phyloP scores from a whole-genome alignment of 2,888 invertebrate genomes.

The Brachypterus glaber region DNA sequence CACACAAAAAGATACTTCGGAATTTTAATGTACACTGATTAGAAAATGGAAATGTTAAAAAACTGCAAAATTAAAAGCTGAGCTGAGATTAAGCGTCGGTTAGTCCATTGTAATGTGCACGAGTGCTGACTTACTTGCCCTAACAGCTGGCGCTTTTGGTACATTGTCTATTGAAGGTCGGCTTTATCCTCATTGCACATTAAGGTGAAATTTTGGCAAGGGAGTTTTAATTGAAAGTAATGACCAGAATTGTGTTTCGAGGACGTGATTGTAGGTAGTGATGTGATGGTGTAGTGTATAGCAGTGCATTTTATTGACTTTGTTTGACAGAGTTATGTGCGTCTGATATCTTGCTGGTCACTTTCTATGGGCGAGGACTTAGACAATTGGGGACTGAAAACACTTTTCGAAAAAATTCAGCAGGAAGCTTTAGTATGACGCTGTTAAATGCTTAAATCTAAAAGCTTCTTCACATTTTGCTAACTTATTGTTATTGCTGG shows the following conservation, averaged over 20 bases:
- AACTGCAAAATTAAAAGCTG: slow-evolving; percentile 43
- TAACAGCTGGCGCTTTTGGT: slow-evolving; percentile 28
- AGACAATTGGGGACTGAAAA: slow-evolving; percentile 3
- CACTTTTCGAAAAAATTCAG: not conserved
- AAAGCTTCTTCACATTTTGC: not conserved
- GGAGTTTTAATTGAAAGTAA: no score
- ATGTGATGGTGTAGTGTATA: no score
- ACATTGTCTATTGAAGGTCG: slow-evolving; percentile 14
- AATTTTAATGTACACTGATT: slow-evolving; percentile 38
- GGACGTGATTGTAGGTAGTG: no score
- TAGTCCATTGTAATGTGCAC: slow-evolving; percentile 43
- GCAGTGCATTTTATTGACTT: no score
- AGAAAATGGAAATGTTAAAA: slow-evolving; percentile 38
- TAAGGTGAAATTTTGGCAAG: no score
- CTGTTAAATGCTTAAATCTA: not conserved
- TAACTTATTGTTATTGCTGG: not conserved
- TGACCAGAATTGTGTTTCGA: no score
- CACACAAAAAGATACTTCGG: slow-evolving; percentile 37
- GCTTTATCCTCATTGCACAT: no score
- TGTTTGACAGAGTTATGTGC: no score
- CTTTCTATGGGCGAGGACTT: no score
- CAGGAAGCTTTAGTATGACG: not conserved
- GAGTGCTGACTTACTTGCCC: slow-evolving; percentile 40
- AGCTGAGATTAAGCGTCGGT: slow-evolving; percentile 43
- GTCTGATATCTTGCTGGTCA: no score